Evolutionary conservation across 2,888 invertebrate genomes (phyloP), one percentile per base, ranked within the genome.

Genomic region (Dynastes grantii): DNA sequence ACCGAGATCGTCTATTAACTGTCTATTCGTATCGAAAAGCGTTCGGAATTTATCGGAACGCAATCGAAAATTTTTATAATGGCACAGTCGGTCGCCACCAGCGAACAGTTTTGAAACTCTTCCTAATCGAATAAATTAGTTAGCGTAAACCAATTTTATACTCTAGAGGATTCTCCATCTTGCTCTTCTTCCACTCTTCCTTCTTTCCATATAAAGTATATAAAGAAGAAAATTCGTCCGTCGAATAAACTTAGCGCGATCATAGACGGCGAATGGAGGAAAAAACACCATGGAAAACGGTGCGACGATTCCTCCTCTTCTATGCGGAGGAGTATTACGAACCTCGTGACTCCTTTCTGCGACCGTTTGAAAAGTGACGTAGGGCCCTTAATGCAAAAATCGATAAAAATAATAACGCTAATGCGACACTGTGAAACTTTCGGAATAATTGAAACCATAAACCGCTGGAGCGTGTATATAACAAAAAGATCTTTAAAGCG

Each of bases 61-160:
- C 76, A 76, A 76, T 76, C 67, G 67, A 71, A 58, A 29, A 71
- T 71, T 71, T 71, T 55, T 71, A 71, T 71, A 71, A 71, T 71
- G 67, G 40, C 40, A 61, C 53, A 16, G 49, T 27, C 51, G 49
- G 49, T 8, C 63, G 32, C 13, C 29, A n/a, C 4, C 4, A 5
- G 51, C 67, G 63, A 76, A 40, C 76, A 67, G 67, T 55, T 67
- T 65, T 27, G 51, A 75, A 75, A 75, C 76, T 67, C 76, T 27
- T 37, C 16, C 67, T 76, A 76, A 76, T 76, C 76, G 76, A 76
- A 76, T 76, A 67, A 76, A 76, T 76, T 76, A 76, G 76, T 67
- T 76, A 67, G 37, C 53, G 65, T 37, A 76, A 76, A 76, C 65
- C 76, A 76, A 76, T 76, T 76, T 76, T 76, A 76, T 76, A 76